Percentiles rank a stretch among this genome's conserved stretches.
Evolutionary conservation across 1,140 invertebrate species (phyloP).

Genomic region (Amphibalanus amphitrite): DNA sequence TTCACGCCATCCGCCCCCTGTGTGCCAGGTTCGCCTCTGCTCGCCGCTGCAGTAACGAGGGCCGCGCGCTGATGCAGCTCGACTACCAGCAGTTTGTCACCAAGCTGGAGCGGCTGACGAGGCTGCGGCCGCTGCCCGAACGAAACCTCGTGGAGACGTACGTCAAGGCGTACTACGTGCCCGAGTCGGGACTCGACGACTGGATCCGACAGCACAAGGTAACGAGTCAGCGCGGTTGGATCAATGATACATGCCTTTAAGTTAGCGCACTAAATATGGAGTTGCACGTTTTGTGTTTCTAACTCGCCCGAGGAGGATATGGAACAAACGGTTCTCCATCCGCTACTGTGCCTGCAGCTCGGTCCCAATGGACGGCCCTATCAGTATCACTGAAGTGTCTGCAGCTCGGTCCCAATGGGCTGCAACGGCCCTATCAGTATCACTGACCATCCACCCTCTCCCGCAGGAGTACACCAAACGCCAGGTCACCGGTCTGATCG

Average conservation of each 20-base stretch:
- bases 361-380: no score
- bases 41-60: conserved; percentile 89
- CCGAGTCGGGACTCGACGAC: conserved; percentile 64
- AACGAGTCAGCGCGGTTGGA: no score
- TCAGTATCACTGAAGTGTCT: no score
- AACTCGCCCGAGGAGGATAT: no score
- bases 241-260: no score
- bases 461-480: not conserved
- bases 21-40: conserved; percentile 61
- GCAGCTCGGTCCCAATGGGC: no score
- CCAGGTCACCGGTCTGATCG: not conserved
- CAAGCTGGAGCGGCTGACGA: conserved; percentile 72
- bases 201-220: conserved; percentile 60
- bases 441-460: not conserved
- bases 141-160: conserved; percentile 81
- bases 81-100: conserved; percentile 90
- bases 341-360: no score
- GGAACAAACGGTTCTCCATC: no score
- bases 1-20: no score
- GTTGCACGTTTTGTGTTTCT: no score
- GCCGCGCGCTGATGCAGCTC: conserved; percentile 88
- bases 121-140: conserved; percentile 60
- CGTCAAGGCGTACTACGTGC: conserved; percentile 91
- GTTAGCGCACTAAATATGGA: no score
- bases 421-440: no score